A percentile compares a stretch with the other conserved stretches of the same genome.
phyloP scores from a whole-genome alignment of 1,140 invertebrate genomes.

The Paraescarpia echinospica region DNA sequence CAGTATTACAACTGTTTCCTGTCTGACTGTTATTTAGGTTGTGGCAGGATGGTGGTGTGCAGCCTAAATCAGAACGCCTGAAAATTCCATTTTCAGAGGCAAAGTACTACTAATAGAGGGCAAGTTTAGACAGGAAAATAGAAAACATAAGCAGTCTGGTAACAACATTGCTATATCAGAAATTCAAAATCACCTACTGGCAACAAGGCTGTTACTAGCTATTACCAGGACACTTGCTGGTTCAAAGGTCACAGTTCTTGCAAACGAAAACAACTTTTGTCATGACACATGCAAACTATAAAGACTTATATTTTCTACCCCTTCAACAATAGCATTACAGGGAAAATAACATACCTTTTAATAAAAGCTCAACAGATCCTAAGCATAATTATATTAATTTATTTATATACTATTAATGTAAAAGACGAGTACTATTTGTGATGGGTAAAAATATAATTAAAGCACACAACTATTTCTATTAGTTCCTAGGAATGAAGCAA shows the following conservation, averaged over 20 bases:
- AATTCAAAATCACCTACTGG: background rate
- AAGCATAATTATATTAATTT: background rate
- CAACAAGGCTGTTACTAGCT: background rate
- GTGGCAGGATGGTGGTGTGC: background rate
- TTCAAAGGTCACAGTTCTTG: background rate
- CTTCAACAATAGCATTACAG: background rate
- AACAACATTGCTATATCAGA: background rate
- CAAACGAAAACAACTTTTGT: background rate
- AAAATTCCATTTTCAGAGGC: background rate
- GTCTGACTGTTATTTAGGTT: background rate
- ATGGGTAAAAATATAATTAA: background rate
- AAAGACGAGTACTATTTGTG: background rate
- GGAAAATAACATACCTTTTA: too few species aligned
- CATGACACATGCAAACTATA: background rate
- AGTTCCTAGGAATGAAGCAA: background rate
- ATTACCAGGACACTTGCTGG: too few species aligned
- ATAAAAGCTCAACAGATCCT: background rate
- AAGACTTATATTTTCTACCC: background rate
- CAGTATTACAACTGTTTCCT: constrained; percentile 8
- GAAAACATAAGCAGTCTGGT: background rate
- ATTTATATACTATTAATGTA: background rate
- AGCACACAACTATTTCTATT: background rate
- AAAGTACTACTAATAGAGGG: background rate
- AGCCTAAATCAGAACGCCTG: background rate
- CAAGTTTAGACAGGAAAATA: background rate